phyloP scores from a whole-genome alignment of 2,888 invertebrate species.

The Drosophila subquinaria region DNA sequence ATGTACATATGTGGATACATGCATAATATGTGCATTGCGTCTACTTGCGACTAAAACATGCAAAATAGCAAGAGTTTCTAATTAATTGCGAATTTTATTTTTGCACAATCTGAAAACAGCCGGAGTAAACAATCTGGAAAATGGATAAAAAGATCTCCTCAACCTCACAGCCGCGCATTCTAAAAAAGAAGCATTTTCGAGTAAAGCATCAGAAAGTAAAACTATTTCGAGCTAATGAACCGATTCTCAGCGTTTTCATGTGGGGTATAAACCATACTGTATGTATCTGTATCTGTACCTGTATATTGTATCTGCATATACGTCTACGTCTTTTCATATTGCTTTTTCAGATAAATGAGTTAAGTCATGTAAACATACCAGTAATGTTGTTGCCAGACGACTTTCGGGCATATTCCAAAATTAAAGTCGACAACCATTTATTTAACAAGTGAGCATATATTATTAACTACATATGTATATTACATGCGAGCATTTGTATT shows the following conservation, averaged over 20 bases:
- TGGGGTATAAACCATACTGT: constrained; percentile 99
- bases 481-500: no score
- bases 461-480: no score
- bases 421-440: constrained; percentile 99
- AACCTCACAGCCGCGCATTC: constrained; percentile 84
- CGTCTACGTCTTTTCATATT: not conserved
- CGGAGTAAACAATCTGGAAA: constrained; percentile 22
- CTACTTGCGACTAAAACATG: not conserved
- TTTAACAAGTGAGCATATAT: constrained; percentile 95
- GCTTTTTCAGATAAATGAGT: constrained; percentile 94
- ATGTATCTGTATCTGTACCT: not conserved
- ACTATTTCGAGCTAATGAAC: constrained; percentile 99
- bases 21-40: not conserved
- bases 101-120: constrained; percentile 7
- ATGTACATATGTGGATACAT: not conserved
- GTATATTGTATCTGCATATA: not conserved
- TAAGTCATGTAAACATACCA: constrained; percentile 99
- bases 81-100: not conserved
- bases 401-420: constrained; percentile 98
- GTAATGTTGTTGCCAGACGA: constrained; percentile 99
- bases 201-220: constrained; percentile 99
- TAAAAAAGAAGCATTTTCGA: constrained; percentile 98
- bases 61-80: not conserved
- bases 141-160: constrained; percentile 85
- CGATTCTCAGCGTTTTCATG: constrained; percentile 99